Conservation (phyloP, 37 sponge, comb jelly and placozoan genomes). For the Ephydatia muelleri region DNA sequence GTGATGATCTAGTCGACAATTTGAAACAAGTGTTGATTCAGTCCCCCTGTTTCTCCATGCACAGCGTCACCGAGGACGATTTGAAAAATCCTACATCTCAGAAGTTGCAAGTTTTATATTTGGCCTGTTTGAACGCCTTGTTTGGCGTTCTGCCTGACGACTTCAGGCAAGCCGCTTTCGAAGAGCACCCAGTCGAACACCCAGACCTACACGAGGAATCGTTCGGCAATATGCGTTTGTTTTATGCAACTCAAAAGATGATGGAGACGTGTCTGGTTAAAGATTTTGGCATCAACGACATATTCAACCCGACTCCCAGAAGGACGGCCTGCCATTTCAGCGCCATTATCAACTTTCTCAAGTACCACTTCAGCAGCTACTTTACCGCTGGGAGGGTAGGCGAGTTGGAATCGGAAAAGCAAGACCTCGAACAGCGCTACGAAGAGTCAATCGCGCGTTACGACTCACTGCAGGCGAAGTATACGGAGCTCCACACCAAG, state of each 20-base stretch:
- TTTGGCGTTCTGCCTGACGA: not conserved
- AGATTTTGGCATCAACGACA: not conserved
- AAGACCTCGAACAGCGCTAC: not conserved
- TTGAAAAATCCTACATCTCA: not conserved
- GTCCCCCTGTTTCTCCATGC: not conserved
- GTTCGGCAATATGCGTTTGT: not conserved
- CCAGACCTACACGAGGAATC: not conserved
- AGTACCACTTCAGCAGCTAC: slow-evolving; percentile 1
- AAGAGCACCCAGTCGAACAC: not conserved
- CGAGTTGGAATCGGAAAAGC: not conserved
- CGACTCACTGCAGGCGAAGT: not conserved
- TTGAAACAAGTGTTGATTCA: not conserved
- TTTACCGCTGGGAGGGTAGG: not conserved
- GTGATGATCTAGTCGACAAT: not conserved
- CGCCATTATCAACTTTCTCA: not conserved
- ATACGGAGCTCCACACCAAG: not conserved
- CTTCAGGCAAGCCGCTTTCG: not conserved
- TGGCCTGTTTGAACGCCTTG: not conserved
- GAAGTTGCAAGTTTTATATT: not conserved
- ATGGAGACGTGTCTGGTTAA: not conserved
- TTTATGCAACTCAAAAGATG: not conserved
- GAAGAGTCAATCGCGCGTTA: not conserved
- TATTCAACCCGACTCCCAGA: not conserved
- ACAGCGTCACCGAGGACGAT: not conserved
- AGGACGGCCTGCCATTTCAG: not conserved